Evolutionary conservation across 2,113 vertebrate genomes (phyloP), one percentile per base, ranked within the genome.

Genomic region (Crotalus tigris): DNA sequence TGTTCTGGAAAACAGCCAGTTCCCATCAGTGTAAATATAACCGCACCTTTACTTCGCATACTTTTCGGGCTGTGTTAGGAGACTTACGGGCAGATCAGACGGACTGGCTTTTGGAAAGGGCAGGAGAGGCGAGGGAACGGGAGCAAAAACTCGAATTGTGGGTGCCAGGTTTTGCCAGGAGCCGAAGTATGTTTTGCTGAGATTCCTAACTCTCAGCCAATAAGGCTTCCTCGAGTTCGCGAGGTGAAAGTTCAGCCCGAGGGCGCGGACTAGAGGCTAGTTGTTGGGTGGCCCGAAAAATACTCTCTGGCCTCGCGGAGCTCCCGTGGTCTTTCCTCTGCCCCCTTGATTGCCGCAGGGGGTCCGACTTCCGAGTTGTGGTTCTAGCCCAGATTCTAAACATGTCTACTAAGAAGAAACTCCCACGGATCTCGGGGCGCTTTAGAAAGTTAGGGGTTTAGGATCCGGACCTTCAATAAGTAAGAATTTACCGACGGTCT

Each of bases 171-270:
- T 69, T 39, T 15, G 88, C 89, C 6, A 6, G 29, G 89, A 92
- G 55, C 91, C 5, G 12, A 26, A 93, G 54, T 92, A n/a, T 17
- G 53, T 29, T 69, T 92, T 59, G 51, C 59, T 75, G n/a, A 8
- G 88, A 92, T 85, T 54, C 33, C 91, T 24, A n/a, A 44, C 69
- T 87, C 49, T 26, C 95, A 96, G 95, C 97, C 97, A 95, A 95
- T 94, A 92, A 92, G 95, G 94, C 92, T 93, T 92, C 95, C 89
- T 89, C 81, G 96, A 95, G 97, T 97, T 97, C 96, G 95, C 64
- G 96, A 98, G 98, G 97, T 98, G 98, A 97, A 97, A 97, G 98
- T 98, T 98, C 97, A 98, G 92, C 90, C 94, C 88, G 85, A 29
- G 97, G 98, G 94, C 97, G 95, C 58, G 92, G 96, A 95, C 94